Percentiles rank a stretch among this genome's conserved stretches.
These are phyloP conservation scores for Ardeotis arabs DNA, from an alignment of 2,113 vertebrate species.

Conservation along the genomic window DNA sequence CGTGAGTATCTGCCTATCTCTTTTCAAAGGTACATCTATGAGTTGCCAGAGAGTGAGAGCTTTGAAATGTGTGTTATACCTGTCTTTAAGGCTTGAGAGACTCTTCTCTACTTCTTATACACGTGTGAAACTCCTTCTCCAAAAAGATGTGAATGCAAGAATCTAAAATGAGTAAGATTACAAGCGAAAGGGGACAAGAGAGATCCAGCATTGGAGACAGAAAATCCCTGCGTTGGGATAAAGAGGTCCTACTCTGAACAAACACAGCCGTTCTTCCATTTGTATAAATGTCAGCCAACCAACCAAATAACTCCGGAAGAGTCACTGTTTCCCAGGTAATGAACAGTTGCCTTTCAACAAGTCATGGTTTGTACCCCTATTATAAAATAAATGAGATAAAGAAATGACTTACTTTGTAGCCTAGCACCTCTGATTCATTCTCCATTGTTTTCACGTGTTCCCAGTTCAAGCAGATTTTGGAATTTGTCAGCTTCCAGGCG, in stretches of 20 bases:
- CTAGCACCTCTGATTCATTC: constrained; percentile 89
- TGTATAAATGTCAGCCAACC: background rate
- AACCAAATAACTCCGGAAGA: background rate
- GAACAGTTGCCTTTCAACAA: background rate
- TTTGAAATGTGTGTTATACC: background rate
- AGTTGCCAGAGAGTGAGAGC: background rate
- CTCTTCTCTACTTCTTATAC: background rate
- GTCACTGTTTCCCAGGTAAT: background rate
- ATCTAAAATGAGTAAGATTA: background rate
- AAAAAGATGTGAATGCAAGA: background rate
- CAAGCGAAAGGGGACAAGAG: background rate
- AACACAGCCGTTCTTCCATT: background rate
- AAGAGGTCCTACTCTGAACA: background rate
- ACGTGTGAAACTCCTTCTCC: background rate
- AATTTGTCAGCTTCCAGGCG: constrained; percentile 88
- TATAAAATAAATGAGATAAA: background rate
- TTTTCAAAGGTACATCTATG: background rate
- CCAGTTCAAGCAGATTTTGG: constrained; percentile 90
- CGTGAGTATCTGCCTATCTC: background rate
- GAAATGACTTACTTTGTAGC: constrained; percentile 86
- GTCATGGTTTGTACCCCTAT: background rate
- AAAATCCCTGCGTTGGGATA: background rate
- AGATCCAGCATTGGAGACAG: rapidly evolving
- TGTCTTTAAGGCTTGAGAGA: background rate
- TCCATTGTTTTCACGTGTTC: constrained; percentile 89